A percentile compares a stretch with the other conserved stretches of the same genome.
Evolutionary conservation across 2,113 vertebrate genomes (phyloP).

Genomic region (Mixornis gularis): DNA sequence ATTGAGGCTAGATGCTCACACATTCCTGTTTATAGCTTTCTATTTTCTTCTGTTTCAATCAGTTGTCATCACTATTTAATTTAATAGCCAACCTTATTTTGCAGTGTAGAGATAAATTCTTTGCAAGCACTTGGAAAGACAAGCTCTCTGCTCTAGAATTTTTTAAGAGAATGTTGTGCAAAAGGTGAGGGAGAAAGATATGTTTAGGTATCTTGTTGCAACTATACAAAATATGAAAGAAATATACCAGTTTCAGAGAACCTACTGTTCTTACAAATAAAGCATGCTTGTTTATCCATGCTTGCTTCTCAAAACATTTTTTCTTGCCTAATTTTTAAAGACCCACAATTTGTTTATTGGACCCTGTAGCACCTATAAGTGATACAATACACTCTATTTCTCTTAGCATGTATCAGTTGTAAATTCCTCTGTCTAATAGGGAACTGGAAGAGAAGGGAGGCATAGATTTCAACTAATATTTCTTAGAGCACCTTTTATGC

Average conservation of each 20-base stretch:
- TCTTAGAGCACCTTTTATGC: not conserved
- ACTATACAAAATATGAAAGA: not conserved
- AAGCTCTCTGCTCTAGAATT: not conserved
- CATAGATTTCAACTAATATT: not conserved
- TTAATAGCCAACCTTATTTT: not conserved
- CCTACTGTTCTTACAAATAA: not conserved
- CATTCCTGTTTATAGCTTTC: not conserved
- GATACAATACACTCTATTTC: rapidly evolving
- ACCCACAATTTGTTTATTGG: not conserved
- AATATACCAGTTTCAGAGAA: not conserved
- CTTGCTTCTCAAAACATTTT: not conserved
- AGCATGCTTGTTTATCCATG: not conserved
- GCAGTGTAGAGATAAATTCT: not conserved
- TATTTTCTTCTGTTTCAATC: not conserved
- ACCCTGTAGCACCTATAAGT: not conserved
- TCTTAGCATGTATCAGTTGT: not conserved
- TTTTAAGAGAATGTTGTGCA: not conserved
- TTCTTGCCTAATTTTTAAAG: not conserved
- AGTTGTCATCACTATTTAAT: not conserved
- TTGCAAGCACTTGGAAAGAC: not conserved
- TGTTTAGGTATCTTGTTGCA: not conserved
- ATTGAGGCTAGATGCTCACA: not conserved
- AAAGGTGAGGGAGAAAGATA: not conserved
- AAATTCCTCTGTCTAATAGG: not conserved
- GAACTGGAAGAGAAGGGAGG: not conserved